Percentiles rank a stretch among this genome's conserved stretches.
Evolutionary conservation across 2,797 vertebrate species (phyloP).

Genomic region (Arctocebus calabarensis): DNA sequence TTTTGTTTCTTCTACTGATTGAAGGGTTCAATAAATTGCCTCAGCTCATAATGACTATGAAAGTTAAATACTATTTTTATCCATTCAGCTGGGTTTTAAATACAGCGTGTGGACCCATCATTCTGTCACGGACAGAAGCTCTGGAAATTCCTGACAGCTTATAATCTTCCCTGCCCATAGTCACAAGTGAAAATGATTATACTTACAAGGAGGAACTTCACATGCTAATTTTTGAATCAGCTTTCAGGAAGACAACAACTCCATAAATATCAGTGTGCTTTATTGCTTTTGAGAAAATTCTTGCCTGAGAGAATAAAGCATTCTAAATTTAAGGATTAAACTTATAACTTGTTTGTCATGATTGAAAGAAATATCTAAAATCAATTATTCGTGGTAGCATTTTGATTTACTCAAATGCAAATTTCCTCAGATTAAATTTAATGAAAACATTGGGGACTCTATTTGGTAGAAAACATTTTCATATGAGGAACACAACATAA

Average conservation of each 20-base stretch:
- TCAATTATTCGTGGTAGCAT: neutral
- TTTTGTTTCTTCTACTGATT: slow-evolving; percentile 90
- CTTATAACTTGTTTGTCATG: neutral
- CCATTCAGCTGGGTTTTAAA: slow-evolving; percentile 90
- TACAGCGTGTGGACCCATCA: slow-evolving; percentile 87
- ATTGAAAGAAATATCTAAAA: slow-evolving; percentile 9
- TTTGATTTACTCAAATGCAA: neutral
- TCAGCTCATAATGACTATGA: slow-evolving; percentile 87
- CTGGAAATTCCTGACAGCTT: slow-evolving; percentile 88
- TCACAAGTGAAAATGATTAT: slow-evolving; percentile 86
- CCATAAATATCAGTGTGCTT: slow-evolving; percentile 77
- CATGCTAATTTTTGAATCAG: slow-evolving; percentile 88
- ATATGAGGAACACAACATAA: neutral
- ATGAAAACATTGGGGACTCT: neutral
- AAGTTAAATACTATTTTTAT: slow-evolving; percentile 91
- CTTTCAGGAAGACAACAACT: slow-evolving; percentile 83
- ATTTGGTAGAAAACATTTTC: neutral
- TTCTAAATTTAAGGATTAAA: slow-evolving; percentile 45
- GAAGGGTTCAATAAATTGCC: slow-evolving; percentile 91
- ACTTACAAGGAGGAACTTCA: slow-evolving; percentile 86
- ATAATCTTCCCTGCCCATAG: slow-evolving; percentile 89
- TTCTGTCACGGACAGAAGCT: slow-evolving; percentile 86
- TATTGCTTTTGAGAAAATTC: slow-evolving; percentile 69
- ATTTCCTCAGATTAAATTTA: neutral
- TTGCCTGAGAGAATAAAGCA: slow-evolving; percentile 74